Evolutionary conservation across 2,113 vertebrate genomes (phyloP).

Genomic region (Alethe castanea): DNA sequence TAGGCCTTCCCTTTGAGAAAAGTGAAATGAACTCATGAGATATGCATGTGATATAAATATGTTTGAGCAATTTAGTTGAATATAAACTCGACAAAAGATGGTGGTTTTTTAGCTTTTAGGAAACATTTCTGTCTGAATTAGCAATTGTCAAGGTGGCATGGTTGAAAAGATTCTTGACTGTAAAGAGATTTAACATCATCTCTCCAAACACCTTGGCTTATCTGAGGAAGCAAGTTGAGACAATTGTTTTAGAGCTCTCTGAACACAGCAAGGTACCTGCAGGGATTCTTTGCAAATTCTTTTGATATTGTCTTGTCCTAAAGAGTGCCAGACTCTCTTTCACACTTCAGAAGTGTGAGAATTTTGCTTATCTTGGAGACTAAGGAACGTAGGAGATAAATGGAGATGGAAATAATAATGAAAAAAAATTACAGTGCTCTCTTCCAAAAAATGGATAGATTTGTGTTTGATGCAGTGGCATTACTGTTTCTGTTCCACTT

Average conservation of each 20-base stretch:
- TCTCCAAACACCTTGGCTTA: not conserved
- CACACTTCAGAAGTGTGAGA: not conserved
- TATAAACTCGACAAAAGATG: not conserved
- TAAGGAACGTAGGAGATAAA: not conserved
- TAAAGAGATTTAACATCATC: not conserved
- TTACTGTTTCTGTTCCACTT: not conserved
- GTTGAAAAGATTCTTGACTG: not conserved
- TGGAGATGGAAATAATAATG: not conserved
- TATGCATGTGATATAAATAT: not conserved
- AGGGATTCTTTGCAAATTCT: not conserved
- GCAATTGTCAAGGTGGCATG: not conserved
- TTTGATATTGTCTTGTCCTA: not conserved
- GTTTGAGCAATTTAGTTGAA: constrained; percentile 3
- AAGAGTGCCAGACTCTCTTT: not conserved
- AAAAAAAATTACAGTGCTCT: not conserved
- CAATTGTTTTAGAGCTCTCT: not conserved
- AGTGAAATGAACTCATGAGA: not conserved
- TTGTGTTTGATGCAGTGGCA: not conserved
- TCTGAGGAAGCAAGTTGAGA: not conserved
- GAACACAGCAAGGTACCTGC: not conserved
- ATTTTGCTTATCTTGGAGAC: not conserved
- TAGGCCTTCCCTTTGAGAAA: not conserved
- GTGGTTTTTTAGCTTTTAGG: not conserved
- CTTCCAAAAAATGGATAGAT: not conserved
- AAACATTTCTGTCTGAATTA: constrained; percentile 17